Evolutionary conservation across 2,888 invertebrate species (phyloP), one percentile per base, ranked within the genome.

Genomic region (Zhuqinia jingwanae): DNA sequence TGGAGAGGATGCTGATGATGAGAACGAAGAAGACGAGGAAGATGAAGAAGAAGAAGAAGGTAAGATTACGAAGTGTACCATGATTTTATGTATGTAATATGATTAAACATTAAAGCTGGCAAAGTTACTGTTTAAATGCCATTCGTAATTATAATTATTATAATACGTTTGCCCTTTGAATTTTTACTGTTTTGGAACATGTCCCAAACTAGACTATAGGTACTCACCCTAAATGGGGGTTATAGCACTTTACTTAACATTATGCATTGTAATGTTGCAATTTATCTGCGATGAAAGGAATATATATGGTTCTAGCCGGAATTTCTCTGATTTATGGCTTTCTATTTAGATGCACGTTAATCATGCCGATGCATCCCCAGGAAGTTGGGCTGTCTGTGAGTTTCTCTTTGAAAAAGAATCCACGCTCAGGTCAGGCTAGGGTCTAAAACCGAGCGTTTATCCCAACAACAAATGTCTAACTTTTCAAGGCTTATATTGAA

Each of bases 291-390:
- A 36, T 36, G 36, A 36, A 36, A 6, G 36, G 36, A 8, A 36
- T 3, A 36, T 36, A 36, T 36, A 27, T 63, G 22, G 20, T 22
- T 20, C 36, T 36, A 36, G 30, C 76, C 6, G 27, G 36, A 45
- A 45, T 53, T 76, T 68, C 36, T 17, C 56, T 89, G 89, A 89
- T 89, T 89, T 89, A 89, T 87, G 68, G 78, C 87, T 75, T 82
- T 83, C 78, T 88, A 86, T 89, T 87, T 89, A 87, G 83, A 77
- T 86, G 76, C 82, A 85, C 85, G 87, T 89, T 89, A 89, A 87
- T 89, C 89, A 87, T 89, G 85, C 86, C 87, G 56, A 82, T 83
- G 83, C 47, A 65, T 36, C 68, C 22, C 17, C 30, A 30, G 58
- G 58, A 58, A 36, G 17, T 25, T 42, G 45, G 76, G 50, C n/a